Evolutionary conservation across 37 sponge, comb jelly and placozoan genomes (phyloP), one percentile per base, ranked within the genome.

Genomic region (Cliona cf. orientalis): DNA sequence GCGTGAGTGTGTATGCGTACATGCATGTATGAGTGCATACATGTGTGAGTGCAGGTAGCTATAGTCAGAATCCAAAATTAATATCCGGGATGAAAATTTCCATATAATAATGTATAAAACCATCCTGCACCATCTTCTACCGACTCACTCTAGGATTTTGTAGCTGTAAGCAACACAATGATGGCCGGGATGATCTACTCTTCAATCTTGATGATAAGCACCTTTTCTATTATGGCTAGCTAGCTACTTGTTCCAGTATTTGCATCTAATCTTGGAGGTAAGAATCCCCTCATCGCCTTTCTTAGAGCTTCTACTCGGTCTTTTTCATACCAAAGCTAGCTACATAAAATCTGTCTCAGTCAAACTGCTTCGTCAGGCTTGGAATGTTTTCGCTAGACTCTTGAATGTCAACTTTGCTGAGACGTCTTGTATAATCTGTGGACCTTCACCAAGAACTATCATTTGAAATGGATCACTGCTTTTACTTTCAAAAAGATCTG

Each of bases 341-440:
- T 5, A 61, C 6, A 61, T 28, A 11, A 12, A 61, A 28, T 28
- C 63, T 25, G 63, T 61, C 5, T 61, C 26, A 12, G 23, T 61
- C 63, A 61, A 61, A 61, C 6, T 25, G 63, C 63, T 61, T 12
- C 63, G 63, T 6, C 63, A 61, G 23, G 63, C 63, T n/a, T 61
- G 63, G 63, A 61, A 61, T 61, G 63, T 28, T 61, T 61, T 61
- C 23, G 63, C 63, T n/a, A 61, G 63, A 61, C 63, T 61, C 23
- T 28, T 61, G 22, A 28, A 61, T n/a, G 26, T 61, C 26, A 22
- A 61, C 63, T 25, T n/a, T 61, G 17, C 22, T 28, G 5, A 61
- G 63, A n/a, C 63, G 26, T 61, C 23, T n/a, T 61, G 63, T n/a
- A 21, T 28, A 61, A 6, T 61, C 6, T 61, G 63, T 61, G 63